phyloP scores from a whole-genome alignment of 2,797 vertebrate genomes.

The Sibirionetta formosa region DNA sequence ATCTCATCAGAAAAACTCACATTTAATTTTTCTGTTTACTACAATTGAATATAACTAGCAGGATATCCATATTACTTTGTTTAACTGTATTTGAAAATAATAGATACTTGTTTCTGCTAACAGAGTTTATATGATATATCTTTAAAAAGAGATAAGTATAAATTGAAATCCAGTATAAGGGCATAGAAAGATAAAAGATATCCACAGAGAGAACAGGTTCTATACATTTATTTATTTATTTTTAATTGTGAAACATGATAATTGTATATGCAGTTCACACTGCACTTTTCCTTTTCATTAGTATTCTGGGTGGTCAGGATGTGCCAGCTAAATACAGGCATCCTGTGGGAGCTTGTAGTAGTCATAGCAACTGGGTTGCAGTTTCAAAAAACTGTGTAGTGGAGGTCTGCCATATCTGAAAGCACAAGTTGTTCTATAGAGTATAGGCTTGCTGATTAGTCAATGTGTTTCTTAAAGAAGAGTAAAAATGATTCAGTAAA shows the following conservation, averaged over 20 bases:
- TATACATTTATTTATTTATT: background rate
- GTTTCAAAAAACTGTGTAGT: slow-evolving; percentile 38
- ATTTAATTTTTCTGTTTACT: background rate
- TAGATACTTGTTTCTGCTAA: background rate
- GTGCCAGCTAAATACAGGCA: slow-evolving; percentile 48
- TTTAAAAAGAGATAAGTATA: background rate
- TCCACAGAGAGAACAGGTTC: background rate
- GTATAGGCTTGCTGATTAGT: slow-evolving; percentile 56
- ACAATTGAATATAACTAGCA: background rate
- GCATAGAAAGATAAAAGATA: background rate
- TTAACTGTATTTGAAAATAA: slow-evolving; percentile 2
- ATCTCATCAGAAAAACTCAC: background rate
- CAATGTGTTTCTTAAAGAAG: background rate
- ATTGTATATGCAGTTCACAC: slow-evolving; percentile 23
- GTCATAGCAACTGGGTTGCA: slow-evolving; percentile 74
- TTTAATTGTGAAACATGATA: background rate
- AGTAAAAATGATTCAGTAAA: background rate
- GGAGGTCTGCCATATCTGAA: slow-evolving; percentile 20
- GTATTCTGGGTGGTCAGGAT: slow-evolving; percentile 65
- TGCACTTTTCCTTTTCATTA: slow-evolving; percentile 58
- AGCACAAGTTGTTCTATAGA: slow-evolving; percentile 43
- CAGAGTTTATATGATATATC: background rate
- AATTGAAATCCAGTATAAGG: background rate
- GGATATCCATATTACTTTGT: background rate
- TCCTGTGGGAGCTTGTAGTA: slow-evolving; percentile 63